phyloP scores from a whole-genome alignment of 2,888 invertebrate genomes.

The Atethmia centrago region DNA sequence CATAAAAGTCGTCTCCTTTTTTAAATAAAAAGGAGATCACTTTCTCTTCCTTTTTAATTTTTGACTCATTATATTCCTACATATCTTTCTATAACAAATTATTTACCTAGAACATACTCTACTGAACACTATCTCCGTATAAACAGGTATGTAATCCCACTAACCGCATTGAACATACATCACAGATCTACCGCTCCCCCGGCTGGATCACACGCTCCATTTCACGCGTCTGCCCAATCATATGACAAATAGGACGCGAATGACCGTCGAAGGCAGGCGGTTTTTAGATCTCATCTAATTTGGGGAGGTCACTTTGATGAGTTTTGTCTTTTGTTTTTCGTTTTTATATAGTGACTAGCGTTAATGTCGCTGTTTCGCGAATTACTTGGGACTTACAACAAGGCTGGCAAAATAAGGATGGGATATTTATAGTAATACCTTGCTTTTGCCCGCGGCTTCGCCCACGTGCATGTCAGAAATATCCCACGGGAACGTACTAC shows the following conservation, averaged over 20 bases:
- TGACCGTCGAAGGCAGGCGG: conserved; percentile 13
- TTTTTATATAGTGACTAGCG: not conserved
- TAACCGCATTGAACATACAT: conserved; percentile 24
- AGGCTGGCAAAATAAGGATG: not conserved
- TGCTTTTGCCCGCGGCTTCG: no score
- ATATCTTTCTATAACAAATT: not conserved
- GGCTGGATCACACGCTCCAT: conserved; percentile 57
- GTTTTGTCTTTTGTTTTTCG: not conserved
- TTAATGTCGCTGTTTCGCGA: not conserved
- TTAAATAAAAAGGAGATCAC: no score
- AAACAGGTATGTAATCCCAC: conserved; percentile 2
- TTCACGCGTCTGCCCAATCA: conserved; percentile 55
- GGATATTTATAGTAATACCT: not conserved
- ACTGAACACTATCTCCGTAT: not conserved
- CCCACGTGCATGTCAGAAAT: no score
- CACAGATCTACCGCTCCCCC: conserved; percentile 23
- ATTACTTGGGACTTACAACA: not conserved
- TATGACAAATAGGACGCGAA: conserved; percentile 60
- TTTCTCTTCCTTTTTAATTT: not conserved
- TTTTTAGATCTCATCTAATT: conserved; percentile 45
- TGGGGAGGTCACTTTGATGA: conserved; percentile 32
- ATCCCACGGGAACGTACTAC: no score
- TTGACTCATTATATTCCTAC: not conserved
- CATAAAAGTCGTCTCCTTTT: no score
- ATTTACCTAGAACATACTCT: not conserved